phyloP scores from a whole-genome alignment of 2,113 vertebrate genomes.

The Melanotaenia duboulayi region DNA sequence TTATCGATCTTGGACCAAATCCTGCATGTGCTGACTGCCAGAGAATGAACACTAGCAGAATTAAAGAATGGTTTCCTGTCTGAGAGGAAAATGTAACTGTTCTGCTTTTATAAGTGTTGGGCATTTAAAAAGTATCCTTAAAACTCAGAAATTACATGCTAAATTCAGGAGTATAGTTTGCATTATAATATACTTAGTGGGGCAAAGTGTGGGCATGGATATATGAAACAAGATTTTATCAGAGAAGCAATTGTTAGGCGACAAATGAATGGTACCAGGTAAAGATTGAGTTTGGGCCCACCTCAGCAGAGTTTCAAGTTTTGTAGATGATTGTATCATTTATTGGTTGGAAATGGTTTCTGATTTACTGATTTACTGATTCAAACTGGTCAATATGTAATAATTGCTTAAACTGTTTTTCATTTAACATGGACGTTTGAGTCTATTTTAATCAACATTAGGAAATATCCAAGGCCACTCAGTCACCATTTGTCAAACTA shows the following conservation, averaged over 20 bases:
- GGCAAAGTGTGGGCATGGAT: too few relatives aligned
- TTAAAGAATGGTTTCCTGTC: conserved; percentile 49
- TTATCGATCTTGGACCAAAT: conserved; percentile 60
- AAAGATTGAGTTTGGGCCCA: too few relatives aligned
- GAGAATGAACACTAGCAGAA: conserved; percentile 40
- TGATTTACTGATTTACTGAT: too few relatives aligned
- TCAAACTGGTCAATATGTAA: too few relatives aligned
- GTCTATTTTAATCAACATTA: too few relatives aligned
- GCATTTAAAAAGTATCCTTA: conserved; percentile 19
- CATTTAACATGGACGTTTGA: background rate
- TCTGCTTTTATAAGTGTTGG: conserved; percentile 36
- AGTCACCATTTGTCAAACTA: background rate
- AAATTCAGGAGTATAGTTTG: too few relatives aligned
- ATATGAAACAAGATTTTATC: too few relatives aligned
- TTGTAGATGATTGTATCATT: too few relatives aligned
- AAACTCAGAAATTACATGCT: background rate
- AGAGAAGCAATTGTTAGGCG: background rate
- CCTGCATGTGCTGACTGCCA: conserved; percentile 34
- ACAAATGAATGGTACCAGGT: background rate
- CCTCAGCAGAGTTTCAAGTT: too few relatives aligned
- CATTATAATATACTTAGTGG: too few relatives aligned
- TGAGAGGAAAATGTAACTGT: conserved; percentile 20
- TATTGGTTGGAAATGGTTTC: too few relatives aligned
- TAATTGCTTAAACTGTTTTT: too few relatives aligned
- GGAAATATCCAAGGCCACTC: background rate